A percentile compares a stretch with the other conserved stretches of the same genome.
Evolutionary conservation across 2,797 vertebrate species (phyloP).

Genomic region (Podarcis lilfordi): DNA sequence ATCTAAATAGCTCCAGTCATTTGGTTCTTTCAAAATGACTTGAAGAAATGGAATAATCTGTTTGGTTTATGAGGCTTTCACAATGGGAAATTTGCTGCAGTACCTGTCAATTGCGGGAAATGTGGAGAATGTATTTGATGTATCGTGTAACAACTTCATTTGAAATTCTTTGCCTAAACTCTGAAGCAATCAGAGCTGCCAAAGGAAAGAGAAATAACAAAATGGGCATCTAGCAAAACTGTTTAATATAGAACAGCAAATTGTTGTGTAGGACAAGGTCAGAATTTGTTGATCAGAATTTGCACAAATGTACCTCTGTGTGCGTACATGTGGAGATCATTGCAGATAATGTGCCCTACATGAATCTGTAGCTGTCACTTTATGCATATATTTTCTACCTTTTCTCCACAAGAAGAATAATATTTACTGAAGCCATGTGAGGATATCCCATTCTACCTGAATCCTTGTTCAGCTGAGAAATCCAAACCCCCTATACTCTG

Average conservation of each 20-base stretch:
- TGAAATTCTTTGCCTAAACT: conserved; percentile 56
- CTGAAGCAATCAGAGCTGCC: conserved; percentile 44
- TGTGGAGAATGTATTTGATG: conserved; percentile 59
- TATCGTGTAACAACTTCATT: conserved; percentile 59
- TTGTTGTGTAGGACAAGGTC: not conserved
- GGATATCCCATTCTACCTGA: not conserved
- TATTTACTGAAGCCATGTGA: not conserved
- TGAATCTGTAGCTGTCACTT: not conserved
- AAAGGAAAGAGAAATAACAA: conserved; percentile 26
- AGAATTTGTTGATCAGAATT: not conserved
- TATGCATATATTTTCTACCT: not conserved
- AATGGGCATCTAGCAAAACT: conserved; percentile 20
- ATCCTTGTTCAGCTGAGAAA: not conserved
- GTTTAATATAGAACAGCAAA: not conserved
- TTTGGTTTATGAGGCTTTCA: conserved; percentile 64
- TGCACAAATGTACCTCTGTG: not conserved
- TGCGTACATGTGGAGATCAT: not conserved
- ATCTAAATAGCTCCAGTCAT: conserved; percentile 66
- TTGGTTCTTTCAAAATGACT: conserved; percentile 60
- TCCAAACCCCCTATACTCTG: no score
- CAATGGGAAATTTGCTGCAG: conserved; percentile 63
- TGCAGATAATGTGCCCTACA: not conserved
- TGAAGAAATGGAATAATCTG: conserved; percentile 63
- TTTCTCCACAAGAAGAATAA: not conserved
- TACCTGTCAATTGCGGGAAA: conserved; percentile 59